These are phyloP conservation scores for Dascillus cervinus DNA, from an alignment of 2,888 invertebrate genomes.

Conservation along the genomic window DNA sequence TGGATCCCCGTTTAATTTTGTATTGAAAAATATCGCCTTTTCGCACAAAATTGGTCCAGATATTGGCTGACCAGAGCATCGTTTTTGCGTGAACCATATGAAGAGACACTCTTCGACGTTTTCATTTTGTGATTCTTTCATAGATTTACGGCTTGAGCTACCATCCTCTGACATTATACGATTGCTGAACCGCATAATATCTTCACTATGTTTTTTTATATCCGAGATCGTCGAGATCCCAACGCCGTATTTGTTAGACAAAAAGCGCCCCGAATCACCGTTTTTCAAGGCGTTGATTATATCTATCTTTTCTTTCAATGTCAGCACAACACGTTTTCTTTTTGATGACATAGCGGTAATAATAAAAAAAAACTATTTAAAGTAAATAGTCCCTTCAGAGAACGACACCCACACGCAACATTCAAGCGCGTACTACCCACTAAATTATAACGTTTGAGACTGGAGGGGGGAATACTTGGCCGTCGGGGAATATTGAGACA, in stretches of 20 bases:
- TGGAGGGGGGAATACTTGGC: not conserved
- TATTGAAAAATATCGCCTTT: no score
- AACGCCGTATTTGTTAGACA: not conserved
- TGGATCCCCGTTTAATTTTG: no score
- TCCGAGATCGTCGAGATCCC: not conserved
- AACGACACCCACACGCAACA: not conserved
- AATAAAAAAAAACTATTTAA: not conserved
- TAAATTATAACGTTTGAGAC: not conserved
- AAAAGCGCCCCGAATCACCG: not conserved
- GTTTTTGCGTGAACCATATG: conserved; percentile 1
- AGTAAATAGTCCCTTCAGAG: not conserved
- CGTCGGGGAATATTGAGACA: not conserved
- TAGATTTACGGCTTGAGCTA: not conserved
- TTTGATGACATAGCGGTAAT: conserved; percentile 1
- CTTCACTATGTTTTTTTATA: conserved; percentile 1
- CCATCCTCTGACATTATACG: not conserved
- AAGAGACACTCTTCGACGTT: conserved; percentile 1
- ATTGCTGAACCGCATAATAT: not conserved
- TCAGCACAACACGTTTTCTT: not conserved
- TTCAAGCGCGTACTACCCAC: not conserved
- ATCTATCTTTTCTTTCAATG: no score
- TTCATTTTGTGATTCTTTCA: not conserved
- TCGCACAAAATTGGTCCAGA: not conserved
- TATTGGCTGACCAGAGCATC: not conserved
- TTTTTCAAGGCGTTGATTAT: not conserved